Conservation (phyloP, 2,888 invertebrate species). For the Dolichomitus sp. region DNA sequence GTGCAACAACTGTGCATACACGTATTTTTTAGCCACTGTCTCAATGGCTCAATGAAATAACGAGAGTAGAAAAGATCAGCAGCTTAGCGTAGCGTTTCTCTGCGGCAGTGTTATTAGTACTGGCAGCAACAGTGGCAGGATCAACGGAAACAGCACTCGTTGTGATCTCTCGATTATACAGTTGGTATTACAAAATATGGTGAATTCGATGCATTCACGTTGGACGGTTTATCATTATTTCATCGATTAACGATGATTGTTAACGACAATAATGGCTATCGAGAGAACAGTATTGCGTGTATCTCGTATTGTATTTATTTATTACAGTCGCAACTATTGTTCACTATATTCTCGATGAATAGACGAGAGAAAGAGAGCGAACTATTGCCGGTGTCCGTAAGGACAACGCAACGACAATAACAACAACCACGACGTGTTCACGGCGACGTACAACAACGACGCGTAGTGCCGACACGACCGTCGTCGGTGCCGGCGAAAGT, state of each 20-base stretch:
- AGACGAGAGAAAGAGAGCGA: not conserved
- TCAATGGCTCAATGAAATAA: not conserved
- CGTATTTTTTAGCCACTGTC: not conserved
- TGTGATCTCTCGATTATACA: not conserved
- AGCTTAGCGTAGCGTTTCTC: not conserved
- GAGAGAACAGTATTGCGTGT: not conserved
- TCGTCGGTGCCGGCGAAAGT: constrained; percentile 84
- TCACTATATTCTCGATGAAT: constrained; percentile 9
- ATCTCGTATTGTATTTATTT: not conserved
- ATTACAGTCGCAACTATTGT: not conserved
- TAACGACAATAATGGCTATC: not conserved
- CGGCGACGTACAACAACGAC: constrained; percentile 65
- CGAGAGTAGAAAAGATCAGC: not conserved
- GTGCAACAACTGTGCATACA: not conserved
- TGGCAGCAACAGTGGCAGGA: not conserved
- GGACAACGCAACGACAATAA: constrained; percentile 6
- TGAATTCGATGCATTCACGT: constrained; percentile 4
- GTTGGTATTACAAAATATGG: not conserved
- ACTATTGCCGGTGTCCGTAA: not conserved
- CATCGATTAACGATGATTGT: not conserved
- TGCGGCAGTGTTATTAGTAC: constrained; percentile 2
- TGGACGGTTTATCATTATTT: not conserved
- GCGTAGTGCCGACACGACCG: constrained; percentile 78
- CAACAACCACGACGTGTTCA: constrained; percentile 14
- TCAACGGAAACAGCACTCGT: not conserved